Evolutionary conservation across 2,113 vertebrate species (phyloP).

Genomic region (Chloebia gouldiae): DNA sequence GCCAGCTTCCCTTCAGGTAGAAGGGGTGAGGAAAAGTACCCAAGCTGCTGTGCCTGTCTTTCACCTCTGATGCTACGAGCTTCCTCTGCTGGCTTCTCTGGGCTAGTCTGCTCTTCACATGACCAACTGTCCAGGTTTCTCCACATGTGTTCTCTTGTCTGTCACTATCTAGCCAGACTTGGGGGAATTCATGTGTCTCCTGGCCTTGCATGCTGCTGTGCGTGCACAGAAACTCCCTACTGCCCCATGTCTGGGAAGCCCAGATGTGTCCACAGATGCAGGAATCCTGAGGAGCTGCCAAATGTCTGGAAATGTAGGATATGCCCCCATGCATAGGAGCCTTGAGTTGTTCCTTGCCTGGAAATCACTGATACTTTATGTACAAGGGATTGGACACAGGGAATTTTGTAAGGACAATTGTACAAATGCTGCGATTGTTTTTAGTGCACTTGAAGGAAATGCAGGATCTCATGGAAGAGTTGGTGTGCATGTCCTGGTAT

Average conservation of each 20-base stretch:
- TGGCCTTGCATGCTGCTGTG: neutral
- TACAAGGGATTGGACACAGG: neutral
- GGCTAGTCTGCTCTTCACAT: neutral
- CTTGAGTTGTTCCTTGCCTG: neutral
- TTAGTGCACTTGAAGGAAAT: neutral
- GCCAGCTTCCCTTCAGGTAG: neutral
- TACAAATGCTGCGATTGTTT: neutral
- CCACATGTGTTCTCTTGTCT: neutral
- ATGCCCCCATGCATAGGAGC: conserved; percentile 28
- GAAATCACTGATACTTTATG: neutral
- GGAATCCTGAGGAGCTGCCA: conserved; percentile 20
- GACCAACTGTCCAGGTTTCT: neutral
- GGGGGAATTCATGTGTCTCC: neutral
- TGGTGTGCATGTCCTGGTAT: neutral
- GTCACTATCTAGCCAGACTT: neutral
- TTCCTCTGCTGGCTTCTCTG: neutral
- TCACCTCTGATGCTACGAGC: neutral
- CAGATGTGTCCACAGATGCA: conserved; percentile 40
- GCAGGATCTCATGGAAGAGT: neutral
- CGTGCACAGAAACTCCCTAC: neutral
- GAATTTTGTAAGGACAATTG: neutral
- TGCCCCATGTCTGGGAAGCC: neutral
- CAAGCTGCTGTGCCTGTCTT: neutral
- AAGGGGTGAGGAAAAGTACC: neutral
- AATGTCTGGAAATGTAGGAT: conserved; percentile 22